Evolutionary conservation across 2,113 vertebrate species (phyloP), one percentile per base, ranked within the genome.

Genomic region (Oryzias woworae): DNA sequence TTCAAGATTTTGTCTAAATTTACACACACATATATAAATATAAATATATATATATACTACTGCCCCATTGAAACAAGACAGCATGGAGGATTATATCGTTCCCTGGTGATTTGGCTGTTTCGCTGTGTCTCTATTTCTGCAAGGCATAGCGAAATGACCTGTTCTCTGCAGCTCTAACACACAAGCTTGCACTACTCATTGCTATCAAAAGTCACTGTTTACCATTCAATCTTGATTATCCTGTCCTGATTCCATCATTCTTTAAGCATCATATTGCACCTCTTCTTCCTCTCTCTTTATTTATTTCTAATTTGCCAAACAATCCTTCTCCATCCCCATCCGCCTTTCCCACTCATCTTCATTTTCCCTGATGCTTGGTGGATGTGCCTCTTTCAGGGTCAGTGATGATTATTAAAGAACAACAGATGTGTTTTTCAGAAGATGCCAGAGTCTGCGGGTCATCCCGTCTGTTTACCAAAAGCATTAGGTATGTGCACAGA

Each of bases 81-180:
- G 4, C 31, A 23, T 42, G 61, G 49, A 56, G 68, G 55, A 82
- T 80, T 69, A 79, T 73, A 64, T 43, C 18, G 62, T 49, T 86
- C 81, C 74, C 81, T 49, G 43, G 71, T 63, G 85, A 73, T 64
- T 85, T 55, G 26, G 49, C 73, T 88, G 63, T 84, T 87, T 80
- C 83, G 75, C 15, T 8, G 12, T 73, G 80, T 75, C 69, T 64
- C 58, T 50, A 54, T 79, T 81, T 79, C 66, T 61, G 53, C 58
- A 57, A 77, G 75, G 66, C 58, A 66, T 70, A 65, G 75, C 54
- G 72, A 84, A 85, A 87, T 79, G 82, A 79, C 65, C 69, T 55
- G 62, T 14, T 46, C 75, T 61, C 63, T 46, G n/a, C 56, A 23
- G 71, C 59, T 55, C 68, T 71, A 67, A 66, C 58, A 62, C 66